Evolutionary conservation across 2,113 vertebrate species (phyloP).

Genomic region (Heliornis fulica): DNA sequence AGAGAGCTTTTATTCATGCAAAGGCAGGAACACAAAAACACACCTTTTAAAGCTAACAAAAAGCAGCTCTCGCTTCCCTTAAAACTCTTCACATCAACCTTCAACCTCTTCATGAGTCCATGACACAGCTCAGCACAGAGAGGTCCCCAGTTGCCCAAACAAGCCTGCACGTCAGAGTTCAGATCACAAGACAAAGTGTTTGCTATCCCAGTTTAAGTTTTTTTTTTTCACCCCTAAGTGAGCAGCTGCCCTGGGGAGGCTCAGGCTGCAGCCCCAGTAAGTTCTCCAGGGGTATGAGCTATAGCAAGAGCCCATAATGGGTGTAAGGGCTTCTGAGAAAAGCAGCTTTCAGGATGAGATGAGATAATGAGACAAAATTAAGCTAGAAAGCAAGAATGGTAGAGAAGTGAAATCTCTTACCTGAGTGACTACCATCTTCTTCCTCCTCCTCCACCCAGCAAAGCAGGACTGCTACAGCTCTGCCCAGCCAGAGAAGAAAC

Average conservation of each 20-base stretch:
- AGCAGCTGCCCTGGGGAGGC: not conserved
- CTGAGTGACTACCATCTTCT: not conserved
- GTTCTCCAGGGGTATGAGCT: not conserved
- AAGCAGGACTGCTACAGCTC: not conserved
- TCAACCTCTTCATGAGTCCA: too few relatives aligned
- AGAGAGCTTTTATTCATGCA: not conserved
- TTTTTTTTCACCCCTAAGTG: too few relatives aligned
- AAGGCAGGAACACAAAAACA: not conserved
- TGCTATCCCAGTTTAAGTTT: not conserved
- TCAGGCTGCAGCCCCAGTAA: not conserved
- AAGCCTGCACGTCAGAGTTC: too few relatives aligned
- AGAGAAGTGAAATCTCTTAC: not conserved
- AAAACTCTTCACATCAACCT: not conserved
- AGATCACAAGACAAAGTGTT: not conserved
- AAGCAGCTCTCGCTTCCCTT: not conserved
- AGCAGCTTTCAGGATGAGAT: not conserved
- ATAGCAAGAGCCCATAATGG: too few relatives aligned
- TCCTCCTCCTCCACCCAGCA: not conserved
- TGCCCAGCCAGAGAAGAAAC: accelerated
- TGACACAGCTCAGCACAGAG: not conserved
- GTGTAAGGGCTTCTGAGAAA: not conserved
- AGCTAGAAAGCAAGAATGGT: not conserved
- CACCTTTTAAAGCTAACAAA: not conserved
- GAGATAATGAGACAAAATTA: accelerated
- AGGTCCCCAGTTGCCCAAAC: too few relatives aligned